Percentiles rank a stretch among this genome's conserved stretches.
phyloP scores from a whole-genome alignment of 2,888 invertebrate genomes.

The Suillia variegata region DNA sequence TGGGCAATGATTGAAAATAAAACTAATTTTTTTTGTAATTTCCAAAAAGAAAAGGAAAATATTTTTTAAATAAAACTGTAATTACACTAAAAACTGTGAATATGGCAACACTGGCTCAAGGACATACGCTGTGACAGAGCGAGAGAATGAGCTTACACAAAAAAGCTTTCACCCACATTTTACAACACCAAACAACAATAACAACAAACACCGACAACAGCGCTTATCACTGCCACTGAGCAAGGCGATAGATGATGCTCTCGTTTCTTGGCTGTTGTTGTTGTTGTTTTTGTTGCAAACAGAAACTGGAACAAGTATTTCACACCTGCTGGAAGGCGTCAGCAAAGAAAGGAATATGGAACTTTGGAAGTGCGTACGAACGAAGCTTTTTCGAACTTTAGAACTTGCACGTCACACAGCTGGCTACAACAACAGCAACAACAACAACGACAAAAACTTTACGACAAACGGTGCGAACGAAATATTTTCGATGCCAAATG shows the following conservation, averaged over 20 bases:
- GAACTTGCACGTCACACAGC: slow-evolving; percentile 23
- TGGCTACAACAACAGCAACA: not conserved
- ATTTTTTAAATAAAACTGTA: too few relatives aligned
- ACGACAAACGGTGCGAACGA: not conserved
- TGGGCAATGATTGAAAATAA: too few relatives aligned
- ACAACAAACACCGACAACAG: not conserved
- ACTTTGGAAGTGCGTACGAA: not conserved
- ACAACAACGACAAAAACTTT: not conserved
- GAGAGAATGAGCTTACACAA: not conserved
- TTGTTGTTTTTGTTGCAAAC: not conserved
- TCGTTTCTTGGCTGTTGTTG: not conserved
- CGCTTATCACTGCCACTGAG: not conserved
- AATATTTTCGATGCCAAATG: slow-evolving; percentile 29
- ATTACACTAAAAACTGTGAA: too few relatives aligned
- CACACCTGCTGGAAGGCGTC: slow-evolving; percentile 5
- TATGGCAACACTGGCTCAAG: too few relatives aligned
- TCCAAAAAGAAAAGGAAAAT: too few relatives aligned
- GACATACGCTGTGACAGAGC: not conserved
- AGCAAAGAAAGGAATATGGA: too few relatives aligned
- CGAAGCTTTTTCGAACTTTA: slow-evolving; percentile 31
- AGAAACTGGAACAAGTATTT: not conserved
- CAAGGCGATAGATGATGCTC: too few relatives aligned
- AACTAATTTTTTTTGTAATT: too few relatives aligned
- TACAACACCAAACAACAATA: not conserved
- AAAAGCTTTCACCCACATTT: slow-evolving; percentile 1